Percentiles rank a stretch among this genome's conserved stretches.
Conservation (phyloP, 2,888 invertebrate species). For the Sycophila texana region DNA sequence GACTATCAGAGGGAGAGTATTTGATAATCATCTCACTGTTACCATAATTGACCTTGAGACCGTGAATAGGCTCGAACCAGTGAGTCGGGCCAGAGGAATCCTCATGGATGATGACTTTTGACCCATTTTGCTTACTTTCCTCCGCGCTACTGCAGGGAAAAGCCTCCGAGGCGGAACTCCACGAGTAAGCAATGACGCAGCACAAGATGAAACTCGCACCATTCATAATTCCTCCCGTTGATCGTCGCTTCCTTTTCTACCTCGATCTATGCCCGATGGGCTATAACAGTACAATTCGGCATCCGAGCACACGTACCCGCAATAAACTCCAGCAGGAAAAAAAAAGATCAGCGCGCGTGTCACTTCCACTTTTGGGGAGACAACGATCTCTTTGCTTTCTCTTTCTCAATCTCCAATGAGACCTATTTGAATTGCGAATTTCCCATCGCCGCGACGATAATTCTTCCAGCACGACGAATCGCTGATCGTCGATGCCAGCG, state of each 20-base stretch:
- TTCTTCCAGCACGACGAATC: too few relatives aligned
- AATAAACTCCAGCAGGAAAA: background rate
- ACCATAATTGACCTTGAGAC: constrained; percentile 40
- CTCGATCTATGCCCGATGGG: constrained; percentile 2
- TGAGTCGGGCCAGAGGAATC: background rate
- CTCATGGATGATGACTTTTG: background rate
- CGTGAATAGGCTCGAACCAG: constrained; percentile 38
- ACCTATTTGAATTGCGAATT: background rate
- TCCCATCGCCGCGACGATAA: background rate
- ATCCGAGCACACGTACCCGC: constrained; percentile 1
- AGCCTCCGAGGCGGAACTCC: background rate
- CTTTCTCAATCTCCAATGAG: background rate
- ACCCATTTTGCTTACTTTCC: constrained; percentile 32
- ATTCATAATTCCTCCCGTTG: constrained; percentile 41
- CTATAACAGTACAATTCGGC: constrained; percentile 22
- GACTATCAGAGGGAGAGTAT: constrained; percentile 5
- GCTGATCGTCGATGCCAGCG: too few relatives aligned
- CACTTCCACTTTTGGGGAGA: constrained; percentile 29
- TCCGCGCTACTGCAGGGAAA: constrained; percentile 12
- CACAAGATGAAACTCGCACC: constrained; percentile 20
- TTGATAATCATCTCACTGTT: constrained; percentile 31
- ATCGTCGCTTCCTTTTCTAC: background rate
- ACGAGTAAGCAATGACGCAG: constrained; percentile 28
- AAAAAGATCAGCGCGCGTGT: background rate
- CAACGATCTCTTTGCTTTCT: background rate